A percentile compares a stretch with the other conserved stretches of the same genome.
These are phyloP conservation scores for Tenthredo notha DNA, from an alignment of 2,888 invertebrate genomes.

Conservation along the genomic window DNA sequence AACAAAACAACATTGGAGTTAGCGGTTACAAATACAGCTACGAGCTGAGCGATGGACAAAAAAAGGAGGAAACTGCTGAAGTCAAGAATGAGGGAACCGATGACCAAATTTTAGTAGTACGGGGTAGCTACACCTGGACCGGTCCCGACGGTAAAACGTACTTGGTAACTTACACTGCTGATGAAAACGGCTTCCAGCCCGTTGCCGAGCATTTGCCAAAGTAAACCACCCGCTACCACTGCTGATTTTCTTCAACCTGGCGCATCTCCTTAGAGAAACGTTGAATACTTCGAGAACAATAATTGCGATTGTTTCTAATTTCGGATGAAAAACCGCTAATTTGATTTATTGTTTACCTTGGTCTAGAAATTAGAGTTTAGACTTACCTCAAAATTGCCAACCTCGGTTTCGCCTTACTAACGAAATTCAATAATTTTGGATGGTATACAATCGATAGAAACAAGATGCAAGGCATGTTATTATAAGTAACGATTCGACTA, in stretches of 20 bases:
- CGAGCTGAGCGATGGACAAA: conserved; percentile 76
- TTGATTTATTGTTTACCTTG: not conserved
- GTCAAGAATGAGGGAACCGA: conserved; percentile 75
- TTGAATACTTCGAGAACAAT: conserved; percentile 31
- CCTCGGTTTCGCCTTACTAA: not conserved
- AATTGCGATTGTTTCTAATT: not conserved
- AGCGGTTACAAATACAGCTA: conserved; percentile 76
- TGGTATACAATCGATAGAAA: not conserved
- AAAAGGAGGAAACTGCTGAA: conserved; percentile 75
- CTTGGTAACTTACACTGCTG: conserved; percentile 75
- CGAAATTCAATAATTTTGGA: not conserved
- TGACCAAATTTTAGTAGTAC: conserved; percentile 72
- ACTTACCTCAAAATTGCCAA: too few relatives aligned
- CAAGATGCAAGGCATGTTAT: not conserved
- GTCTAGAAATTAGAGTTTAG: not conserved
- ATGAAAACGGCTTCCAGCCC: conserved; percentile 75
- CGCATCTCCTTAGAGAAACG: conserved; percentile 4
- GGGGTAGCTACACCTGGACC: conserved; percentile 73
- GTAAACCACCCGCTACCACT: conserved; percentile 1
- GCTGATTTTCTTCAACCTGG: not conserved
- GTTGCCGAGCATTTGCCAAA: conserved; percentile 43
- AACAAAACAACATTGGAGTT: conserved; percentile 75
- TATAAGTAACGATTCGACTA: not conserved
- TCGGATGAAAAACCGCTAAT: not conserved
- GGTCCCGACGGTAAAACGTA: conserved; percentile 75